These are phyloP conservation scores for Crioceris asparagi DNA, from an alignment of 2,888 invertebrate species.

Conservation along the genomic window DNA sequence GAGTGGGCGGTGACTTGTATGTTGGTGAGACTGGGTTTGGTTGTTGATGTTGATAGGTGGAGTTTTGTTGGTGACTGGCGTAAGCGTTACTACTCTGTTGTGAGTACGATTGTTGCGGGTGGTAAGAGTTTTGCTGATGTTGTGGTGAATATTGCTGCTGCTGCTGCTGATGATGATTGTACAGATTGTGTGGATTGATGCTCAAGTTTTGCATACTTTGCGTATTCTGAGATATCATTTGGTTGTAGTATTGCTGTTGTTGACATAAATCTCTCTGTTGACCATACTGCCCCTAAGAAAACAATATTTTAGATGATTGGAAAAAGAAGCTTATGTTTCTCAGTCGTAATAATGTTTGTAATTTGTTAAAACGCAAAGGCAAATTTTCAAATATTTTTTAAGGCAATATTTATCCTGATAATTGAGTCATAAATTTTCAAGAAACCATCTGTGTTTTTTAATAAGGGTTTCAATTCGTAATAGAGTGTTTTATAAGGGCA, in stretches of 20 bases:
- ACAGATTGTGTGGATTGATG: constrained; percentile 19
- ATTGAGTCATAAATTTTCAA: too few species aligned
- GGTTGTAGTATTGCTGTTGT: constrained; percentile 25
- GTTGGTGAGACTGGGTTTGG: constrained; percentile 32
- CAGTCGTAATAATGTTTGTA: too few species aligned
- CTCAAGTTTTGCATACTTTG: constrained; percentile 35
- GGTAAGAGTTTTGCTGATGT: constrained; percentile 5
- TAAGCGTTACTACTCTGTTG: constrained; percentile 8
- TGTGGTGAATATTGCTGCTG: constrained; percentile 9
- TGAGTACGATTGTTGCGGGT: constrained; percentile 9
- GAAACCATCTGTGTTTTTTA: too few species aligned
- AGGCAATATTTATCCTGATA: too few species aligned
- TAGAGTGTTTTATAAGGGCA: too few species aligned
- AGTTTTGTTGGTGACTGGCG: constrained; percentile 21
- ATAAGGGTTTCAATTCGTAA: too few species aligned
- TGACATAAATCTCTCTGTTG: constrained; percentile 28
- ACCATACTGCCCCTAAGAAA: constrained; percentile 20
- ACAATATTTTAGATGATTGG: too few species aligned
- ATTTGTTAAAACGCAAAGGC: too few species aligned
- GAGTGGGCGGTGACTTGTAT: constrained; percentile 43
- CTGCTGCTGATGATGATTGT: constrained; percentile 22
- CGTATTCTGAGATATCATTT: constrained; percentile 32
- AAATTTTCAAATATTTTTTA: too few species aligned
- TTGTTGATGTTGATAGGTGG: constrained; percentile 39
- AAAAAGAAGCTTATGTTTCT: too few species aligned